Conservation (phyloP, 2,888 invertebrate species). For the Antheraea yamamai region DNA sequence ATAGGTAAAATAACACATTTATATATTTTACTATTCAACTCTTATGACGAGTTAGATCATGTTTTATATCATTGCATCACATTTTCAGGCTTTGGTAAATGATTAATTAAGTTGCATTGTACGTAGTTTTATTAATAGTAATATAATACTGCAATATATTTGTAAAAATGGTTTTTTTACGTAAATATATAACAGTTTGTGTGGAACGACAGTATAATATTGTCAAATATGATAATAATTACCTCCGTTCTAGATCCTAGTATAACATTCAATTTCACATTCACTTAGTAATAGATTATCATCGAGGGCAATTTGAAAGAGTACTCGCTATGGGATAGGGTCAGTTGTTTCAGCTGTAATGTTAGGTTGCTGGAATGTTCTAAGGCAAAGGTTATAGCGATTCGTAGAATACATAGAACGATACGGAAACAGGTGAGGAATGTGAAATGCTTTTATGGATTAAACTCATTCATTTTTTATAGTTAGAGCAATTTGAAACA, state of each 20-base stretch:
- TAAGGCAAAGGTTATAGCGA: conserved; percentile 32
- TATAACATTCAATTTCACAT: conserved; percentile 39
- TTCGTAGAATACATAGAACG: neutral
- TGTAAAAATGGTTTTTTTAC: neutral
- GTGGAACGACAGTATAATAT: neutral
- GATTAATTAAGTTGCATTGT: neutral
- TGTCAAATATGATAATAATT: neutral
- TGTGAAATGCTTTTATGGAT: neutral
- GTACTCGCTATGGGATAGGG: conserved; percentile 59
- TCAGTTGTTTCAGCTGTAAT: conserved; percentile 52
- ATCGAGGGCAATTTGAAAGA: conserved; percentile 70
- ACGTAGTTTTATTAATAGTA: neutral
- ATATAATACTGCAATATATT: no score
- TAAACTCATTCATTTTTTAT: no score
- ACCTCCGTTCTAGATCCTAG: neutral
- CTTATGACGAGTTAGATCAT: neutral
- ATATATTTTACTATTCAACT: neutral
- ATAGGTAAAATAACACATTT: neutral
- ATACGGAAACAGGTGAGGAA: neutral
- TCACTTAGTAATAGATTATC: conserved; percentile 70
- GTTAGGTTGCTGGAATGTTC: conserved; percentile 27
- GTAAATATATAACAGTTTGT: neutral
- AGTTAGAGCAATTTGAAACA: no score
- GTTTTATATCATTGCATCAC: neutral
- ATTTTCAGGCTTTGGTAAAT: neutral